These are phyloP conservation scores for Scleropages formosus DNA, from an alignment of 2,797 vertebrate species.

Conservation along the genomic window DNA sequence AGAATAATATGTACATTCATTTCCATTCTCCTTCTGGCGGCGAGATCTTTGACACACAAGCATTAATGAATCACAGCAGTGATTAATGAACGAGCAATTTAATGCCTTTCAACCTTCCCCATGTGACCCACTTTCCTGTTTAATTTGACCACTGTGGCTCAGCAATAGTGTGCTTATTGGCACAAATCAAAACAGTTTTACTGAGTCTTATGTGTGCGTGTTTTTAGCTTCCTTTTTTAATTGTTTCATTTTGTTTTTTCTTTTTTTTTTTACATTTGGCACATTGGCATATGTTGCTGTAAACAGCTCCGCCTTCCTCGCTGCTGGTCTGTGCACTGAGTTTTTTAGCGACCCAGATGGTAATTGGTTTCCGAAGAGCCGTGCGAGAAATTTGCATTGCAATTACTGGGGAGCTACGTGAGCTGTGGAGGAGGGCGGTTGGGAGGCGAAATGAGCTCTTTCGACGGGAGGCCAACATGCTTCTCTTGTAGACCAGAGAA, in stretches of 20 bases:
- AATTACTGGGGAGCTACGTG: constrained; percentile 27
- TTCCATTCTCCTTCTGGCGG: neutral
- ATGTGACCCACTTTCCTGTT: neutral
- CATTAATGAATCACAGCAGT: neutral
- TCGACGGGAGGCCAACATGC: neutral
- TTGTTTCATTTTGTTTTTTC: constrained; percentile 59
- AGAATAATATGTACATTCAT: neutral
- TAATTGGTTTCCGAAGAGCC: constrained; percentile 36
- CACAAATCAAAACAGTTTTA: constrained; percentile 59
- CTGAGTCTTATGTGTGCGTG: constrained; percentile 54
- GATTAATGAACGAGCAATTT: neutral
- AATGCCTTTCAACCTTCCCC: neutral
- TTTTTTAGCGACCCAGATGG: constrained; percentile 31
- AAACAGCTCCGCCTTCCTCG: constrained; percentile 49
- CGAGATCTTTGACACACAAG: neutral
- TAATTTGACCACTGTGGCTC: constrained; percentile 57
- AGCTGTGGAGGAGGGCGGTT: constrained; percentile 15
- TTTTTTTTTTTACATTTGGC: constrained; percentile 66
- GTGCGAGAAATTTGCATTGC: constrained; percentile 32
- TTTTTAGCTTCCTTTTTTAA: constrained; percentile 4
- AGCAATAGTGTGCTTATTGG: constrained; percentile 65
- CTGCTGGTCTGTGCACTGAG: constrained; percentile 4
- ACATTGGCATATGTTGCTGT: constrained; percentile 62
- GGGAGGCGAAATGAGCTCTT: constrained; percentile 12
- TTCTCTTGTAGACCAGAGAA: neutral